Percentiles rank a stretch among this genome's conserved stretches.
These are phyloP conservation scores for Onychorhynchus coronatus DNA, from an alignment of 2,113 vertebrate genomes.

Conservation along the genomic window DNA sequence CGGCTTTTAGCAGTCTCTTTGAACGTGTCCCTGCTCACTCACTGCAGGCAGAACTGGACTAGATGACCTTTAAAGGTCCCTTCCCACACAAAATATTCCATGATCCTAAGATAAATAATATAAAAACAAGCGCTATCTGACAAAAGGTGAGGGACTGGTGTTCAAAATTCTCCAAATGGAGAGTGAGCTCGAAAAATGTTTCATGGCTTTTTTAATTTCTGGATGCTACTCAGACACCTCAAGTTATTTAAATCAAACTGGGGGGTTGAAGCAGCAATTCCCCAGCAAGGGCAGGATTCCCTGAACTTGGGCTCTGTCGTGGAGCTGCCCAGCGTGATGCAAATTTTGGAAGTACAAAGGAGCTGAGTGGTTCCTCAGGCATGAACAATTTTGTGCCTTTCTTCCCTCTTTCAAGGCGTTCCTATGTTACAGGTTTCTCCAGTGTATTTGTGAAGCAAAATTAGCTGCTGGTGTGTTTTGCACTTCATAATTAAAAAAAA, in stretches of 20 bases:
- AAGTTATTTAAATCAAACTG: not conserved
- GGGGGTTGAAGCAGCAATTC: not conserved
- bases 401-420: not conserved
- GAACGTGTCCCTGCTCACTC: not conserved
- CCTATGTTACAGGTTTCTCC: constrained; percentile 36
- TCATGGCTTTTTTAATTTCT: not conserved
- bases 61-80: not conserved
- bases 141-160: not conserved
- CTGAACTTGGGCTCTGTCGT: not conserved
- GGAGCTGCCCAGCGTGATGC: not conserved
- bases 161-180: not conserved
- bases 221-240: not conserved
- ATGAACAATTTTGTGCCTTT: not conserved
- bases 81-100: not conserved
- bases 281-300: not conserved
- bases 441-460: constrained; percentile 48
- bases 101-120: accelerated
- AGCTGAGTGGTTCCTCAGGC: constrained; percentile 22
- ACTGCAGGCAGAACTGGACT: not conserved
- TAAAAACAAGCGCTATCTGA: too few species aligned
- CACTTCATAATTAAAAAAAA: constrained; percentile 1
- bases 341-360: not conserved
- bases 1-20: not conserved
- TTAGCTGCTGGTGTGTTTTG: not conserved
- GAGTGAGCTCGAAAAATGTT: not conserved